Conservation (phyloP, 2,797 vertebrate species). For the Vespertilio murinus region DNA sequence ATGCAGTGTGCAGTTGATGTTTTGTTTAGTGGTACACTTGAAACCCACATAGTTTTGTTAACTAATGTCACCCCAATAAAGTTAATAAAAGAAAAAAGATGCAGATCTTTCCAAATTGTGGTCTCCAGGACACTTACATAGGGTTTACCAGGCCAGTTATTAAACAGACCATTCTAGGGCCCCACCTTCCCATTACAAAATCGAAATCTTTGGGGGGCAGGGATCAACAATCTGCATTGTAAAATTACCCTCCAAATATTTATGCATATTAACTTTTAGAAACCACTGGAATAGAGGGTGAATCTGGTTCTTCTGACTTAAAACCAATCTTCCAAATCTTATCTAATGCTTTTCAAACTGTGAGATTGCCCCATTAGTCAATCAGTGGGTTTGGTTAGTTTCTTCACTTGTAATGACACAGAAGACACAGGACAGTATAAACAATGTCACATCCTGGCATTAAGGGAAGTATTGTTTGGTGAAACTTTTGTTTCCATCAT, state of each 20-base stretch:
- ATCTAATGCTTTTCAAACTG: neutral
- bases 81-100: neutral
- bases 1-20: neutral
- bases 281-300: neutral
- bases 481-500: constrained; percentile 5
- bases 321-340: constrained; percentile 15
- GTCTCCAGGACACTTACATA: neutral
- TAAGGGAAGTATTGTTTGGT: neutral
- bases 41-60: neutral
- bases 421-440: neutral
- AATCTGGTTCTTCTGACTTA: neutral
- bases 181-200: neutral
- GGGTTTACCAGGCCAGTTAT: neutral
- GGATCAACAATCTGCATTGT: neutral
- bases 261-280: neutral
- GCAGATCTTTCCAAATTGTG: neutral
- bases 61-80: neutral
- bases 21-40: neutral
- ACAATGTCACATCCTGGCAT: neutral
- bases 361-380: neutral
- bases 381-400: neutral
- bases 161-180: neutral
- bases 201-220: neutral
- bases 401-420: constrained; percentile 4
- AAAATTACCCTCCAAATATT: neutral